Evolutionary conservation across 1,140 invertebrate genomes (phyloP).

Genomic region (Heterodera carotae): DNA sequence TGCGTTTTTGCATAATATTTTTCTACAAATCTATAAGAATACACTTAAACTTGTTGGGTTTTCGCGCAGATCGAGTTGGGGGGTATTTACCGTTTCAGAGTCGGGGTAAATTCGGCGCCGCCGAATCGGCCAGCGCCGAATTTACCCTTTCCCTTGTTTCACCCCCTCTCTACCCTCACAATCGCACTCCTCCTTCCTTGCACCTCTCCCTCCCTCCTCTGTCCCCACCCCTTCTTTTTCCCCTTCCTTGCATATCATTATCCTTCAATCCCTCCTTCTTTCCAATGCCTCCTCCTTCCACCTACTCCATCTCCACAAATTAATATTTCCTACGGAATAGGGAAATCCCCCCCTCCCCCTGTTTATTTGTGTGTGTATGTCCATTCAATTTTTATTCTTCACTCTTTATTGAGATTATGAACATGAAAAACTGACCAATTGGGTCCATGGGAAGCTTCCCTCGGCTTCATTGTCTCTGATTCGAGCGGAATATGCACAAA

Average conservation of each 20-base stretch:
- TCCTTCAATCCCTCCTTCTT: neutral
- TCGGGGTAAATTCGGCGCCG: neutral
- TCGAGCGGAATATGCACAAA: slow-evolving; percentile 34
- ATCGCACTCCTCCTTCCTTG: no score
- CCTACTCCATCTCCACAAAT: neutral
- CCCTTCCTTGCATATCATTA: neutral
- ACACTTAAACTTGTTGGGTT: no score
- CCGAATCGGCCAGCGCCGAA: no score
- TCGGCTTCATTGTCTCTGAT: slow-evolving; percentile 28
- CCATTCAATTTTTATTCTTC: neutral
- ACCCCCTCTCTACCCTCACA: no score
- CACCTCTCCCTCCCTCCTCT: neutral
- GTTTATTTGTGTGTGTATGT: neutral
- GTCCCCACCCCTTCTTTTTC: no score
- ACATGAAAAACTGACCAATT: slow-evolving; percentile 26
- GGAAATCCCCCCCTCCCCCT: neutral
- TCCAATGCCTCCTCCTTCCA: neutral
- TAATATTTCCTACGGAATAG: neutral
- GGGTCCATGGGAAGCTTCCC: slow-evolving; percentile 25
- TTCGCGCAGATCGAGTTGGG: no score
- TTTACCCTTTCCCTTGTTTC: neutral
- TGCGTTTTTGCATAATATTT: no score
- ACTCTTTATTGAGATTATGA: neutral
- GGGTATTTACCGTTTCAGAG: no score
- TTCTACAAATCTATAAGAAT: no score